Conservation (phyloP, 1,140 invertebrate species). For the Brachionus rubens region DNA sequence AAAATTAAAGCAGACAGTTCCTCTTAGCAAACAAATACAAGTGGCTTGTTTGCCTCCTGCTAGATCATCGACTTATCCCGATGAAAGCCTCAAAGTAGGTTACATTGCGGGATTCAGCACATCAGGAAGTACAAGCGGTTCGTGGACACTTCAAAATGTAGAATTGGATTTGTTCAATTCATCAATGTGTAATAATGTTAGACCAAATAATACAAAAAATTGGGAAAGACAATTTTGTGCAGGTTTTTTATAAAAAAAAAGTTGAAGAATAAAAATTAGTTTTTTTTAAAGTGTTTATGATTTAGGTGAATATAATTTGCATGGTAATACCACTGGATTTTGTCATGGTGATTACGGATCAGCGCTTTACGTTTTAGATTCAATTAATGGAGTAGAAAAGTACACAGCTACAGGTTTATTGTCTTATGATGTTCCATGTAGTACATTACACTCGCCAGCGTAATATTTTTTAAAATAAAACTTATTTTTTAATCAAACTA, state of each 20-base stretch:
- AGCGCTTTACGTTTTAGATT: background rate
- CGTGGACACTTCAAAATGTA: background rate
- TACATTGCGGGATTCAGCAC: constrained; percentile 21
- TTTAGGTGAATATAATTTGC: background rate
- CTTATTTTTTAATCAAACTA: no score
- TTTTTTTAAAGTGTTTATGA: background rate
- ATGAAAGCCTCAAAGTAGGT: background rate
- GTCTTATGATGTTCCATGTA: constrained; percentile 16
- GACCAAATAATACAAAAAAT: constrained; percentile 5
- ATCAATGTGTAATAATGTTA: constrained; percentile 29
- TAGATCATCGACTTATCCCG: background rate
- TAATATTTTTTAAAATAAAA: no score
- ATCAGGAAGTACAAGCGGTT: background rate
- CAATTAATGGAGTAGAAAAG: background rate
- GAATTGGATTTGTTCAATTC: constrained; percentile 5
- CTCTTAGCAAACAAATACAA: background rate
- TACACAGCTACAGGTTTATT: background rate
- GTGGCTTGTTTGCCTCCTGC: background rate
- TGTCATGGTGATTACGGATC: background rate
- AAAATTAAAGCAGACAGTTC: background rate
- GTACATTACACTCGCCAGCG: background rate
- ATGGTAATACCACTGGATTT: background rate
- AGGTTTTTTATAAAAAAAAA: no score
- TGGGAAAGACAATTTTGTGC: constrained; percentile 39
- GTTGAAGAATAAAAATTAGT: no score